These are phyloP conservation scores for Beroe forskalii DNA, from an alignment of 37 sponge, comb jelly and placozoan species.

Conservation along the genomic window DNA sequence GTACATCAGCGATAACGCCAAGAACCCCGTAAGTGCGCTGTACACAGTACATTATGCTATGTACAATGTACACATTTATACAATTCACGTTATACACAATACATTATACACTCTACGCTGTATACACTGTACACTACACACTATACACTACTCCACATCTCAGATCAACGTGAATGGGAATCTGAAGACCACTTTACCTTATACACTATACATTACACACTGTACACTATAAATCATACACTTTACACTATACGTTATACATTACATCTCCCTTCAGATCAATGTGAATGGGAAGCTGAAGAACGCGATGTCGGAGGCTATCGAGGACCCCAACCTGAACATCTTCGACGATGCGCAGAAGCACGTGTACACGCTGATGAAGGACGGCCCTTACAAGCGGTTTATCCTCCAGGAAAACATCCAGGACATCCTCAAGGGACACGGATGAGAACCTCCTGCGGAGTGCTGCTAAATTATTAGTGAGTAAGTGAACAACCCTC, in stretches of 20 bases:
- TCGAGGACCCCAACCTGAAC: constrained; percentile 21
- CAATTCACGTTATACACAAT: no score
- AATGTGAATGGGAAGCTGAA: constrained; percentile 57
- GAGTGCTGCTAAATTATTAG: constrained; percentile 26
- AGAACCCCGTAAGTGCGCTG: not conserved
- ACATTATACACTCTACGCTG: no score
- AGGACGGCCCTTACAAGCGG: constrained; percentile 43
- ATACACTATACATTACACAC: no score
- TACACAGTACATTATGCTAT: no score
- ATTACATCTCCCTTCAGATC: constrained; percentile 20
- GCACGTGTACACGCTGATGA: constrained; percentile 16
- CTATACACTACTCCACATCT: no score
- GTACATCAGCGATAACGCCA: constrained; percentile 18
- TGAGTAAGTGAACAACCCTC: no score
- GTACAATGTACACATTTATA: no score
- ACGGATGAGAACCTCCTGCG: not conserved
- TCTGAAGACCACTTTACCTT: no score
- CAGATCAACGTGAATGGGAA: constrained; percentile 56
- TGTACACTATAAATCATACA: no score
- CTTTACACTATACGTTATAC: no score
- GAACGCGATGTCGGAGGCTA: not conserved
- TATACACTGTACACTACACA: no score
- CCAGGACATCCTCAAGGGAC: not conserved
- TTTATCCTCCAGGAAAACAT: constrained; percentile 18
- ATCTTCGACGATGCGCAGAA: constrained; percentile 57